Conservation (phyloP, 2,113 vertebrate genomes). For the Eulemur macaco region DNA sequence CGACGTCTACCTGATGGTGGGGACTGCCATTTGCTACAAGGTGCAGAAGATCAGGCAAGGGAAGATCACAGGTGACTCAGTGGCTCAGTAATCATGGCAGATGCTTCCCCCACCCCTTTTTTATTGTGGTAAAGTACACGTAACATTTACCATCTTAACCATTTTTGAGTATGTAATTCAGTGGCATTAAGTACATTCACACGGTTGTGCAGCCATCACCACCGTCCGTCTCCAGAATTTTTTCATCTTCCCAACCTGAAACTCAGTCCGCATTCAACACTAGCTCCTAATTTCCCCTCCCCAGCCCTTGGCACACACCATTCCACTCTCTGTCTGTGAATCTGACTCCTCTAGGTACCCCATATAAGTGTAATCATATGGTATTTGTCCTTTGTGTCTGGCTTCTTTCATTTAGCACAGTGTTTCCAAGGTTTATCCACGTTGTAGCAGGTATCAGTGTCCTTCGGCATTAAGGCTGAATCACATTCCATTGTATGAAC, state of each 20-base stretch:
- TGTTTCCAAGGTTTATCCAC: background rate
- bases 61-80: conserved; percentile 91
- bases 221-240: background rate
- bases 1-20: conserved; percentile 93
- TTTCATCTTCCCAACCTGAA: background rate
- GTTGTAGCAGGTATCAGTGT: fast-evolving
- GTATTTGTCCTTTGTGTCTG: background rate
- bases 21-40: conserved; percentile 92
- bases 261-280: too few relatives aligned
- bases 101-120: background rate
- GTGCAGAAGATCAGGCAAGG: conserved; percentile 97
- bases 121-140: background rate
- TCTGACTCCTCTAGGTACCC: background rate
- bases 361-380: fast-evolving
- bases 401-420: background rate
- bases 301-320: background rate
- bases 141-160: background rate
- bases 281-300: background rate
- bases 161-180: fast-evolving
- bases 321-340: background rate
- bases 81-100: fast-evolving
- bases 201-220: background rate
- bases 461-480: background rate
- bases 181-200: background rate
- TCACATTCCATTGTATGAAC: fast-evolving